These are phyloP conservation scores for Rhegmatorhina hoffmannsi DNA, from an alignment of 2,113 vertebrate species.

Conservation along the genomic window DNA sequence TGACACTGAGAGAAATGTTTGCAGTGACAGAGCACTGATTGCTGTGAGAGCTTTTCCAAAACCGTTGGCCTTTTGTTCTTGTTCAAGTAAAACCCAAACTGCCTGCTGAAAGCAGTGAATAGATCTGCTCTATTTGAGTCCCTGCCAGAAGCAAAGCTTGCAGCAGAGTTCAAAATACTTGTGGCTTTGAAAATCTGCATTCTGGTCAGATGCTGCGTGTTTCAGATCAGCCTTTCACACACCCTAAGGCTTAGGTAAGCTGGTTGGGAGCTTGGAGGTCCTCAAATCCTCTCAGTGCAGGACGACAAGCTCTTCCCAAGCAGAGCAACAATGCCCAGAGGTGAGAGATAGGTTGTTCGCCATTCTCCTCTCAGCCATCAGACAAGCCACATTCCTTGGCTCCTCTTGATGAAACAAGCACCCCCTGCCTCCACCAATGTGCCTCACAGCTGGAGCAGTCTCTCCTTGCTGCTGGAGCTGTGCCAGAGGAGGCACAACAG, in stretches of 20 bases:
- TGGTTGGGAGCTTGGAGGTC: background rate
- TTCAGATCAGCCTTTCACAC: background rate
- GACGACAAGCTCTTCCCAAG: background rate
- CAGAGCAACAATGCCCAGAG: background rate
- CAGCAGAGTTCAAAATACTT: conserved; percentile 7
- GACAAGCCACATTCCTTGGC: background rate
- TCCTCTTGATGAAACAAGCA: background rate
- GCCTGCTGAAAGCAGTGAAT: background rate
- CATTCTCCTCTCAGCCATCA: background rate
- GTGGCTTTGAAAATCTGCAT: background rate
- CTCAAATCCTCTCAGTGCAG: background rate
- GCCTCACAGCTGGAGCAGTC: background rate
- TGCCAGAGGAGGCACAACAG: background rate
- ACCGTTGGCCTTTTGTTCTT: conserved; percentile 2
- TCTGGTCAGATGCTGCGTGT: background rate
- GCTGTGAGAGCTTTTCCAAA: conserved; percentile 28
- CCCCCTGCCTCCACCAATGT: background rate
- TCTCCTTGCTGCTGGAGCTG: fast-evolving
- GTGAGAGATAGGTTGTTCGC: background rate
- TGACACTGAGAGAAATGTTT: background rate
- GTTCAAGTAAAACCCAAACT: background rate
- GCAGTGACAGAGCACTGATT: conserved; percentile 4
- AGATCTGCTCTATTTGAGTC: conserved; percentile 18
- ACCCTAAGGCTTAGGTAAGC: background rate
- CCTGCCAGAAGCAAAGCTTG: conserved; percentile 10